A percentile compares a stretch with the other conserved stretches of the same genome.
Conservation (phyloP, 1,140 invertebrate species). For the Belonocnema kinseyi region DNA sequence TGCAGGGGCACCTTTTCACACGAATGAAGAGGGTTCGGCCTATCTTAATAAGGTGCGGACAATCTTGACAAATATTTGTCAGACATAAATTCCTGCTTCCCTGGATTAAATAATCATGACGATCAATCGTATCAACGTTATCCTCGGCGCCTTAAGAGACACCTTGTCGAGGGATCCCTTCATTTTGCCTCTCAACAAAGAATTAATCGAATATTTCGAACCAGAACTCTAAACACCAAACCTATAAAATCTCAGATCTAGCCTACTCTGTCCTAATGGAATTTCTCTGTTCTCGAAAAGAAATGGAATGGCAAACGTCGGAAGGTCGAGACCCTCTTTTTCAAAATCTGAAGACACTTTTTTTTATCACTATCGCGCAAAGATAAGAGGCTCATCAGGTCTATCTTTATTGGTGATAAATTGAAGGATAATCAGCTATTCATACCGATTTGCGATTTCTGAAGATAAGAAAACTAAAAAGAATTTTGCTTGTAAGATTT, state of each 20-base stretch:
- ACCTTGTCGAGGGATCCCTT: slow-evolving; percentile 5
- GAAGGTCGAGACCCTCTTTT: not conserved
- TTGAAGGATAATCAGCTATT: slow-evolving; percentile 5
- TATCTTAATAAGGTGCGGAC: slow-evolving; percentile 31
- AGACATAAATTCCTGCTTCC: slow-evolving; percentile 9
- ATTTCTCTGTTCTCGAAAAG: slow-evolving; percentile 20
- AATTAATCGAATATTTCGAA: slow-evolving; percentile 1
- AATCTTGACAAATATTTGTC: slow-evolving; percentile 30
- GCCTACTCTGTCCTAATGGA: not conserved
- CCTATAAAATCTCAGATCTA: not conserved
- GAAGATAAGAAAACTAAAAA: not conserved
- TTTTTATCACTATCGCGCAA: not conserved
- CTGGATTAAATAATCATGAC: slow-evolving; percentile 27
- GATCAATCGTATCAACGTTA: slow-evolving; percentile 29
- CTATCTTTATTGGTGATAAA: slow-evolving; percentile 5
- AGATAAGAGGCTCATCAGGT: slow-evolving; percentile 12
- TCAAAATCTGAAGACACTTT: slow-evolving; percentile 14
- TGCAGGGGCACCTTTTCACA: not conserved
- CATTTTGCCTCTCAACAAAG: not conserved
- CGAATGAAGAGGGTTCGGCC: not conserved
- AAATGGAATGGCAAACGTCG: not conserved
- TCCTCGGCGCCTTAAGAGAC: slow-evolving; percentile 13
- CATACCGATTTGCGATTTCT: not conserved
- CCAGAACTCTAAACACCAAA: slow-evolving; percentile 6
- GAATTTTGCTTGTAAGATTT: not conserved